Percentiles rank a stretch among this genome's conserved stretches.
phyloP scores from a whole-genome alignment of 2,888 invertebrate species.

The Eutolmus rufibarbis region DNA sequence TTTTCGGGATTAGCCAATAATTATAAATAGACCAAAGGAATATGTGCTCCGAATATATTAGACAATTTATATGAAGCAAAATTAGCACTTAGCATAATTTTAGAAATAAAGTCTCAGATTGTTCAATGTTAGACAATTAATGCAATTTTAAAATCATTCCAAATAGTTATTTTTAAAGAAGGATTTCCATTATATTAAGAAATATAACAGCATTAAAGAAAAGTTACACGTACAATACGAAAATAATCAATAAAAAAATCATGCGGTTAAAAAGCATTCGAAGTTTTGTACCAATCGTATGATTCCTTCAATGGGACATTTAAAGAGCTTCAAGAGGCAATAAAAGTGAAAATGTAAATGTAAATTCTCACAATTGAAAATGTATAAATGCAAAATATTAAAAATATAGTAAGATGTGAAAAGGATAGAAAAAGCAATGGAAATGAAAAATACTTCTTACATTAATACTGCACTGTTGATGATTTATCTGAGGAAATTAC shows the following conservation, averaged over 20 bases:
- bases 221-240: neutral
- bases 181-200: neutral
- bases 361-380: neutral
- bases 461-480: neutral
- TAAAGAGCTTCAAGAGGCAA: neutral
- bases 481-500: neutral
- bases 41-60: too few relatives aligned
- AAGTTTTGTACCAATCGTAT: neutral
- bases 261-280: neutral
- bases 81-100: neutral
- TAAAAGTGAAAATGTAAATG: neutral
- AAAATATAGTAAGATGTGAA: neutral
- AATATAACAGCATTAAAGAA: neutral
- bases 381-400: neutral
- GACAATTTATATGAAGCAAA: too few relatives aligned
- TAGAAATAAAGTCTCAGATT: neutral
- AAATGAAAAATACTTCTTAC: slow-evolving; percentile 12
- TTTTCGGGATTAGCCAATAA: too few relatives aligned
- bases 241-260: neutral
- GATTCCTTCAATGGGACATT: neutral
- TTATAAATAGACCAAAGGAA: too few relatives aligned
- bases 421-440: neutral
- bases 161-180: neutral
- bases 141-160: neutral
- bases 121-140: neutral